Evolutionary conservation across 2,797 vertebrate genomes (phyloP).

Genomic region (Bothrops alternatus): DNA sequence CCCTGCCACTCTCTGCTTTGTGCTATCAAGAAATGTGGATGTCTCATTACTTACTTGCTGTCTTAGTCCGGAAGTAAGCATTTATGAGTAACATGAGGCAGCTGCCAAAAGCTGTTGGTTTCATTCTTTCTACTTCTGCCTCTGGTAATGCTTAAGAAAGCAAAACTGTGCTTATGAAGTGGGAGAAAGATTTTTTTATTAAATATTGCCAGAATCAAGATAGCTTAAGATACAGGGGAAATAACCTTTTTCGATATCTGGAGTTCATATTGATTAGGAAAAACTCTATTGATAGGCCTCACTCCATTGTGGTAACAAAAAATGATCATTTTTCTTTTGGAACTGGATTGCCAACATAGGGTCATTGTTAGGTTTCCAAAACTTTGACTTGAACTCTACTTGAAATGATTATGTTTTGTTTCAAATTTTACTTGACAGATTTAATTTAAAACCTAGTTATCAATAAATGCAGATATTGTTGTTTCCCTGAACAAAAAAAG

Average conservation of each 20-base stretch:
- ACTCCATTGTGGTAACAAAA: neutral
- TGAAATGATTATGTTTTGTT: neutral
- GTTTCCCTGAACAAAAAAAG: neutral
- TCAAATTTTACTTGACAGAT: neutral
- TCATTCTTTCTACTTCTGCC: neutral
- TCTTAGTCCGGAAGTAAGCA: neutral
- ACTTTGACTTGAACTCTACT: neutral
- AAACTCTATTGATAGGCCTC: neutral
- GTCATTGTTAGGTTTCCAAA: neutral
- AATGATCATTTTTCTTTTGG: neutral
- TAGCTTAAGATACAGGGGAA: neutral
- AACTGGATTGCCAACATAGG: neutral
- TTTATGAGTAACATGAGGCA: neutral
- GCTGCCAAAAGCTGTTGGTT: neutral
- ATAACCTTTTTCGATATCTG: neutral
- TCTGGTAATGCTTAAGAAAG: neutral
- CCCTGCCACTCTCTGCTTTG: constrained; percentile 21
- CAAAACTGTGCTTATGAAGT: neutral
- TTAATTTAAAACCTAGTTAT: neutral
- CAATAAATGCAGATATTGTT: neutral
- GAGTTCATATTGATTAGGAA: neutral
- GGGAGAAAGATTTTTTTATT: neutral
- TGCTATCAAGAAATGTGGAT: neutral
- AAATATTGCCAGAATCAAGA: neutral
- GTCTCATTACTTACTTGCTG: neutral